Base-by-base conservation (phyloP, 2,797 vertebrate species). In the Acanthornis magna region DNA sequence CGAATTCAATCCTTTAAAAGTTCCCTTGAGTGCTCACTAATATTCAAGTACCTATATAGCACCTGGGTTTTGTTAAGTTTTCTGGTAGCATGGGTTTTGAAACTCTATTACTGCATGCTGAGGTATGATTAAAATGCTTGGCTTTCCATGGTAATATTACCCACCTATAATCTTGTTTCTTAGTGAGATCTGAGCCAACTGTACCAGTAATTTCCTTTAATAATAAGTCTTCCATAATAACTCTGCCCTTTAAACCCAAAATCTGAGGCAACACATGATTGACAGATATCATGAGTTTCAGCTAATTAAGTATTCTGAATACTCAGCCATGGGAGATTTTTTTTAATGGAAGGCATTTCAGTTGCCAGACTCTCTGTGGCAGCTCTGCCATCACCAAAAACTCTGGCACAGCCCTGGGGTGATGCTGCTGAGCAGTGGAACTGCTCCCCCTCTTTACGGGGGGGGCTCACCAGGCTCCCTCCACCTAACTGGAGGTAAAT, bases 121-220 rank as follows among this genome's bases (percentile, higher is more conserved):
- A 54, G 70, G 17, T 75, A 18, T 73, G 89, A 96, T 81, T 96
- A 86, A 91, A 86, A 81, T 27, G 51, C 87, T 93, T 81, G 66
- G 66, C 62, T 84, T 97, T 79, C 93, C 91, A 73, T 63, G 58
- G 82, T 88, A 96, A 94, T 85, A 70, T 92, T 75, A 89, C 68
- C 80, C 82, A 70, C 62, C 79, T 89, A 50, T 93, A 93, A 93
- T 88, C 95, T 89, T 50, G 66, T 72, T 92, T 77, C 95, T 91
- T 84, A 86, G 79, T 1, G 5, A 89, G 84, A 89, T 63, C 62
- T 55, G 89, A 94, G 82, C 54, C 72, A 55, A 75, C 58, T 0
- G 8, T 42, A 81, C 36, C 7, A 45, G 79, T 67, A 92, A 95
- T 89, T 95, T 92, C 82, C 73, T 93, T 83, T 84, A 91, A 94